phyloP scores from a whole-genome alignment of 2,888 invertebrate species.

The Reticulitermes lucifugus region DNA sequence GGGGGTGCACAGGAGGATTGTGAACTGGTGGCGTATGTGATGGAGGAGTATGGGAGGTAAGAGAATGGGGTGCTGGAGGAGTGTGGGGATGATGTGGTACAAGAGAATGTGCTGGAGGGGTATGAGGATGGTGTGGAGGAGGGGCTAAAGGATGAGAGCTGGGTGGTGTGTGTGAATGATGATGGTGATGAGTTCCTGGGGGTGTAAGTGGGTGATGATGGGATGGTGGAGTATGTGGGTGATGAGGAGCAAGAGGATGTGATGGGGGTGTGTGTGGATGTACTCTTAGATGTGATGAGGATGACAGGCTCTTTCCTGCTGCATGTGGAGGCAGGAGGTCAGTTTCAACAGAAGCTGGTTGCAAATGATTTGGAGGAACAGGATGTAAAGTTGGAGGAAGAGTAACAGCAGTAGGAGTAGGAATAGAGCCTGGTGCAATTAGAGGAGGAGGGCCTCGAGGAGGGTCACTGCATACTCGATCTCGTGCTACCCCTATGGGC shows the following conservation, averaged over 20 bases:
- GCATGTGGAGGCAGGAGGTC: slow-evolving; percentile 36
- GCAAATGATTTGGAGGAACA: slow-evolving; percentile 28
- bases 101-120: slow-evolving; percentile 35
- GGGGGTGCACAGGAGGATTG: slow-evolving; percentile 58
- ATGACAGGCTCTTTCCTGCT: slow-evolving; percentile 18
- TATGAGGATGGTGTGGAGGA: slow-evolving; percentile 26
- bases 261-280: slow-evolving; percentile 41
- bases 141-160: background rate
- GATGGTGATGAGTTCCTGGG: slow-evolving; percentile 30
- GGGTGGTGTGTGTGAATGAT: slow-evolving; percentile 38
- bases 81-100: slow-evolving; percentile 39
- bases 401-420: slow-evolving; percentile 60
- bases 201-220: slow-evolving; percentile 33
- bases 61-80: slow-evolving; percentile 24
- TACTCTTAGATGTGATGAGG: slow-evolving; percentile 21
- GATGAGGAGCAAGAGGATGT: slow-evolving; percentile 29
- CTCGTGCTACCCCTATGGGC: slow-evolving; percentile 66
- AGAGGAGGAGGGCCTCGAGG: slow-evolving; percentile 49
- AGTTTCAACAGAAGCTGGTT: slow-evolving; percentile 24
- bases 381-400: slow-evolving; percentile 55
- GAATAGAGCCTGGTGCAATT: slow-evolving; percentile 55
- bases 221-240: slow-evolving; percentile 36
- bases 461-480: slow-evolving; percentile 45
- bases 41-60: background rate
- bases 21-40: slow-evolving; percentile 57